Evolutionary conservation across 2,797 vertebrate species (phyloP).

Genomic region (Psittacula derbiana): DNA sequence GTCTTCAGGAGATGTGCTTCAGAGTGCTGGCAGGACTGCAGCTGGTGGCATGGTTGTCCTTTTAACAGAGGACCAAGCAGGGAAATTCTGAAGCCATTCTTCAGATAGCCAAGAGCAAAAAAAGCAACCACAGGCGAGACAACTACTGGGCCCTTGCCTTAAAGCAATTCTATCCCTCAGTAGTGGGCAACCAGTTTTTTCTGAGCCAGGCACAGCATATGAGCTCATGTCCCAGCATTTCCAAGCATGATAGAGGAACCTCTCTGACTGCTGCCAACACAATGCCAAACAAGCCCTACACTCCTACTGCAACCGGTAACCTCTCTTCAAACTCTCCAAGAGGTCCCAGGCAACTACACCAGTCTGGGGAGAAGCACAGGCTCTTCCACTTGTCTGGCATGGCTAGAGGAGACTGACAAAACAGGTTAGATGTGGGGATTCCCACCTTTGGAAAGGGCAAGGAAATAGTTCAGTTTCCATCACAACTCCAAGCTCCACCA

Average conservation of each 20-base stretch:
- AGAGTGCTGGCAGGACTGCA: background rate
- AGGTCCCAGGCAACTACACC: background rate
- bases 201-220: background rate
- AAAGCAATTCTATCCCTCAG: background rate
- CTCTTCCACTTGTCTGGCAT: background rate
- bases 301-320: background rate
- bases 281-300: background rate
- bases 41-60: background rate
- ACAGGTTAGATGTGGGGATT: background rate
- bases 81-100: background rate
- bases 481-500: background rate
- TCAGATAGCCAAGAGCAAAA: background rate
- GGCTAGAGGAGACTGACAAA: background rate
- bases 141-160: background rate
- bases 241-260: background rate
- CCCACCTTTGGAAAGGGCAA: background rate
- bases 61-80: background rate
- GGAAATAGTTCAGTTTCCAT: background rate
- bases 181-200: background rate
- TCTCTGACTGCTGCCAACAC: background rate
- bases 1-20: background rate
- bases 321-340: background rate
- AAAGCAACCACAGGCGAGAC: background rate
- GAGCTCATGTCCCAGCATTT: accelerated
- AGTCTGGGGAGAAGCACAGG: background rate